phyloP scores from a whole-genome alignment of 2,888 invertebrate species.

The Fragum sueziense region DNA sequence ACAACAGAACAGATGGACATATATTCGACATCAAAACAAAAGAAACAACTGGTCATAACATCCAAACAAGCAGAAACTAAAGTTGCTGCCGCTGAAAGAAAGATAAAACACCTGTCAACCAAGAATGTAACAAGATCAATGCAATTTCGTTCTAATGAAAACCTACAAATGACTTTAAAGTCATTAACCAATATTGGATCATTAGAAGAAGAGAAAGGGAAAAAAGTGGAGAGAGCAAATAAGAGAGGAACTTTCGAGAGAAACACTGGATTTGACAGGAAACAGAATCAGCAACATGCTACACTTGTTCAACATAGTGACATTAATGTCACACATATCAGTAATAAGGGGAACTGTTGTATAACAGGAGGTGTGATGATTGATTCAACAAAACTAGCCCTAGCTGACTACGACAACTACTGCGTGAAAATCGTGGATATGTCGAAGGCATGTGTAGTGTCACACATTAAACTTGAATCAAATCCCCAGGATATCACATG shows the following conservation, averaged over 20 bases:
- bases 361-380: not conserved
- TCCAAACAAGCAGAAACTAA: not conserved
- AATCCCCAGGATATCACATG: not conserved
- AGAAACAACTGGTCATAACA: not conserved
- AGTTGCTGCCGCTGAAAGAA: not conserved
- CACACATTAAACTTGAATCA: not conserved
- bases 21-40: not conserved
- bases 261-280: too few relatives aligned
- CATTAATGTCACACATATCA: not conserved
- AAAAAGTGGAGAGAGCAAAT: too few relatives aligned
- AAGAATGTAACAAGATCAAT: not conserved
- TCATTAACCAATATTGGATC: too few relatives aligned
- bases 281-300: too few relatives aligned
- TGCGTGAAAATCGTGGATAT: not conserved
- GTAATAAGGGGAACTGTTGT: not conserved
- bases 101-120: not conserved
- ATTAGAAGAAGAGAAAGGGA: too few relatives aligned
- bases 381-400: not conserved
- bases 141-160: not conserved
- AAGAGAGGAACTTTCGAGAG: too few relatives aligned
- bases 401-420: not conserved
- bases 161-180: not conserved
- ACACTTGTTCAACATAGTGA: not conserved
- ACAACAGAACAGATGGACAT: not conserved
- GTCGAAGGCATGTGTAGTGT: not conserved